Conservation (phyloP, 2,113 vertebrate species). For the Shinisaurus crocodilurus region DNA sequence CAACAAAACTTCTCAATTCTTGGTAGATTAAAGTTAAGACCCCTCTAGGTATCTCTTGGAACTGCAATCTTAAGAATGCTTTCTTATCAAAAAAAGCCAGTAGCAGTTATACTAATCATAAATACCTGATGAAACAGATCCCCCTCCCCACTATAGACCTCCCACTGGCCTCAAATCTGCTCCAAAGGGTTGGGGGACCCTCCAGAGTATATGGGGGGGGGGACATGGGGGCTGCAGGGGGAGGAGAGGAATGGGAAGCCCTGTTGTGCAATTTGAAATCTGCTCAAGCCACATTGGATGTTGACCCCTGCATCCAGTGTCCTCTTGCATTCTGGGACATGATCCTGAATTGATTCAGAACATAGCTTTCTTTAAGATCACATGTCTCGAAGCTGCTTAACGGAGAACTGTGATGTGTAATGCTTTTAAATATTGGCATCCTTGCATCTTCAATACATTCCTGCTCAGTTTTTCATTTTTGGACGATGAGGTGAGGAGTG, state of each 20-base stretch:
- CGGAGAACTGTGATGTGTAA: not conserved
- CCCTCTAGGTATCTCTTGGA: slow-evolving; percentile 66
- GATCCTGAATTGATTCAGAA: not conserved
- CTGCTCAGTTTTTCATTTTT: not conserved
- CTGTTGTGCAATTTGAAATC: too few relatives aligned
- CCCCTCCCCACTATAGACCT: too few relatives aligned
- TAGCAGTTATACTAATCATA: not conserved
- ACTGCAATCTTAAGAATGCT: slow-evolving; percentile 25
- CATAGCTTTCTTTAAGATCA: not conserved
- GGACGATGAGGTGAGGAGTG: not conserved
- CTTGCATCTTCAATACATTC: not conserved
- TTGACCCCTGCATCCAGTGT: not conserved
- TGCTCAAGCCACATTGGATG: not conserved
- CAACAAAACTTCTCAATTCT: not conserved
- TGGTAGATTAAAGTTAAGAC: slow-evolving; percentile 50
- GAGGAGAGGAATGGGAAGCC: too few relatives aligned
- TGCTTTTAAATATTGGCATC: not conserved
- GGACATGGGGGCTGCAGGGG: too few relatives aligned
- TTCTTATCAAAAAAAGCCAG: not conserved
- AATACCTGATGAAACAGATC: not conserved
- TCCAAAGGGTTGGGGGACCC: too few relatives aligned
- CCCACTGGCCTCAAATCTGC: too few relatives aligned
- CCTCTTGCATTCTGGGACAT: not conserved
- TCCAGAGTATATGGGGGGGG: too few relatives aligned
- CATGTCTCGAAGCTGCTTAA: not conserved